Percentiles rank a stretch among this genome's conserved stretches.
Evolutionary conservation across 2,113 vertebrate species (phyloP).

Genomic region (Sylvilagus bachmani): DNA sequence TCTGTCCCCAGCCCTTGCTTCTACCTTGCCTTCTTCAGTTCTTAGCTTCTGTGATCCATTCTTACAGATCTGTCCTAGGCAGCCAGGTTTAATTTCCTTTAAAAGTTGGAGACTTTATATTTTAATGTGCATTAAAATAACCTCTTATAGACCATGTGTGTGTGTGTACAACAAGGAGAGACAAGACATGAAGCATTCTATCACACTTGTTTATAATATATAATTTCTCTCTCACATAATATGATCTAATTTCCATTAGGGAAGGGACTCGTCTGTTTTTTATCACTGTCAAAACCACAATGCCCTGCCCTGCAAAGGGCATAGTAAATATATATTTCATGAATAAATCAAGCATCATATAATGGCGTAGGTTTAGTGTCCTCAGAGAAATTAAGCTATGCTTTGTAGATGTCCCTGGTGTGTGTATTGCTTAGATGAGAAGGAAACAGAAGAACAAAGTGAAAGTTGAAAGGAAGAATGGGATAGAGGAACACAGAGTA

Average conservation of each 20-base stretch:
- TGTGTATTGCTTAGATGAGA: neutral
- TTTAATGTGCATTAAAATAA: neutral
- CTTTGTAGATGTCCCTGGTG: neutral
- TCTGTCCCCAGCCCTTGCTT: neutral
- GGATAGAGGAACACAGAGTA: neutral
- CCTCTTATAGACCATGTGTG: neutral
- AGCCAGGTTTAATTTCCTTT: neutral
- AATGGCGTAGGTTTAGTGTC: neutral
- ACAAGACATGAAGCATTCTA: neutral
- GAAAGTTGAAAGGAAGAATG: neutral
- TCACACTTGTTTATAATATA: neutral
- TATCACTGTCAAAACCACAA: neutral
- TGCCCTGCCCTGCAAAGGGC: neutral
- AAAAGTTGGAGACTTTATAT: neutral
- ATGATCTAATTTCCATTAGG: neutral
- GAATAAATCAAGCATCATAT: neutral
- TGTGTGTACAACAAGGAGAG: neutral
- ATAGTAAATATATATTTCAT: neutral
- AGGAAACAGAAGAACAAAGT: neutral
- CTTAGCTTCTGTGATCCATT: neutral
- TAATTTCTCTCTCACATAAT: neutral
- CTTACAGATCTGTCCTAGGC: rapidly evolving
- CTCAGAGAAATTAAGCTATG: neutral
- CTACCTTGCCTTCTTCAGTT: neutral
- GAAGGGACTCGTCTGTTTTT: neutral